These are phyloP conservation scores for Tortricodes alternella DNA, from an alignment of 2,888 invertebrate genomes.

Conservation along the genomic window DNA sequence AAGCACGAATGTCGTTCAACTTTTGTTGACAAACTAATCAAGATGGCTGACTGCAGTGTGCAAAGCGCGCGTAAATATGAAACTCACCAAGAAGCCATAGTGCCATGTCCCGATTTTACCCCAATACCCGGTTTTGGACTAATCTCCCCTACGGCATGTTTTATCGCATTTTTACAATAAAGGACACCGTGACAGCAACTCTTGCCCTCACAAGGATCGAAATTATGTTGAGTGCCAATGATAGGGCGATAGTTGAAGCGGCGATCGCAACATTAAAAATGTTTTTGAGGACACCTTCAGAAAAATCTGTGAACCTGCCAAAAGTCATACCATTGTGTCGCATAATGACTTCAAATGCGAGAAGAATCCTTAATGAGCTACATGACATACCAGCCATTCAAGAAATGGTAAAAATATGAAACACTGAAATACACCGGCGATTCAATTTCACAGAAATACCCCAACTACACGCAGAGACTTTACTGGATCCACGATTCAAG, in stretches of 20 bases:
- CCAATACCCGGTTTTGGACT: too few relatives aligned
- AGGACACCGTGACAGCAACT: constrained; percentile 28
- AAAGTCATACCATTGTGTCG: constrained; percentile 17
- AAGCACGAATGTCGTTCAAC: constrained; percentile 2
- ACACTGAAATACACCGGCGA: neutral
- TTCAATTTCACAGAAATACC: neutral
- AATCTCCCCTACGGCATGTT: constrained; percentile 17
- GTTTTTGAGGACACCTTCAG: constrained; percentile 21
- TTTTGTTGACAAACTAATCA: constrained; percentile 15
- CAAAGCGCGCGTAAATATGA: constrained; percentile 10
- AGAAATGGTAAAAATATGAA: neutral
- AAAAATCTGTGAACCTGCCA: constrained; percentile 23
- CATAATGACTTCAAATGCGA: constrained; percentile 5
- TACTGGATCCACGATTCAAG: too few relatives aligned
- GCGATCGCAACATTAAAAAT: constrained; percentile 24
- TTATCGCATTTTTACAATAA: constrained; percentile 11
- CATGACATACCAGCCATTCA: neutral
- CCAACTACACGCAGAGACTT: too few relatives aligned
- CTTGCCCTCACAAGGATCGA: constrained; percentile 20
- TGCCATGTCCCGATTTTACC: too few relatives aligned
- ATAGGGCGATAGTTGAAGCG: constrained; percentile 22
- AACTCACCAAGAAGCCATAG: neutral
- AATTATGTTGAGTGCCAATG: constrained; percentile 8
- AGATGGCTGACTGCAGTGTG: constrained; percentile 9
- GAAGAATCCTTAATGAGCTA: neutral